These are phyloP conservation scores for Trichechus manatus DNA, from an alignment of 2,113 vertebrate species.

Conservation along the genomic window DNA sequence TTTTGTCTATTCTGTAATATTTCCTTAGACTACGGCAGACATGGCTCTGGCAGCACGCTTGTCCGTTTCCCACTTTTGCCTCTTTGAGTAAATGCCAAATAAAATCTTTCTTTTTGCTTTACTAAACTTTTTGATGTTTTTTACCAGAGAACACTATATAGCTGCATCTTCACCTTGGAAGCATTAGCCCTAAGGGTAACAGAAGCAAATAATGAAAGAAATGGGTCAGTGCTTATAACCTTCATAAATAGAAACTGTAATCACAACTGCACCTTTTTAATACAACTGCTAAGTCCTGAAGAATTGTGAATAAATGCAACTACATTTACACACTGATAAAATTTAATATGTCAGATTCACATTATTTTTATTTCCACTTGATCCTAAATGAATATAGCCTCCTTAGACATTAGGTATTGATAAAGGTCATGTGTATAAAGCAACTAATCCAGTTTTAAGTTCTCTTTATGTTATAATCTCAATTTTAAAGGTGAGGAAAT, in stretches of 20 bases:
- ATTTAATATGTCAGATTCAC: slow-evolving; percentile 67
- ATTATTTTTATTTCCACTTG: slow-evolving; percentile 76
- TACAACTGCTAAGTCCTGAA: slow-evolving; percentile 1
- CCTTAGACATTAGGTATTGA: slow-evolving; percentile 52
- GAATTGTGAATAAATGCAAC: slow-evolving; percentile 56
- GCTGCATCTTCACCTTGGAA: slow-evolving; percentile 33
- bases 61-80: no score
- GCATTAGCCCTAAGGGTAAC: not conserved
- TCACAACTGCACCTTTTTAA: slow-evolving; percentile 43
- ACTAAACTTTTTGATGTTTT: no score
- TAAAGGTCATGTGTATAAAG: slow-evolving; percentile 55
- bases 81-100: no score
- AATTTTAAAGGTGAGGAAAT: slow-evolving; percentile 45
- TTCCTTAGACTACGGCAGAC: no score
- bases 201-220: slow-evolving; percentile 31
- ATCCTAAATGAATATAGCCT: slow-evolving; percentile 77
- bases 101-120: no score
- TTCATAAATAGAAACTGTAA: slow-evolving; percentile 63
- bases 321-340: slow-evolving; percentile 59
- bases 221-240: slow-evolving; percentile 30
- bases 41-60: no score
- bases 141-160: not conserved
- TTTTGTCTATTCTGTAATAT: no score
- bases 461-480: not conserved
- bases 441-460: not conserved